phyloP scores from a whole-genome alignment of 2,888 invertebrate genomes.

The Scaptomyza tumidula region DNA sequence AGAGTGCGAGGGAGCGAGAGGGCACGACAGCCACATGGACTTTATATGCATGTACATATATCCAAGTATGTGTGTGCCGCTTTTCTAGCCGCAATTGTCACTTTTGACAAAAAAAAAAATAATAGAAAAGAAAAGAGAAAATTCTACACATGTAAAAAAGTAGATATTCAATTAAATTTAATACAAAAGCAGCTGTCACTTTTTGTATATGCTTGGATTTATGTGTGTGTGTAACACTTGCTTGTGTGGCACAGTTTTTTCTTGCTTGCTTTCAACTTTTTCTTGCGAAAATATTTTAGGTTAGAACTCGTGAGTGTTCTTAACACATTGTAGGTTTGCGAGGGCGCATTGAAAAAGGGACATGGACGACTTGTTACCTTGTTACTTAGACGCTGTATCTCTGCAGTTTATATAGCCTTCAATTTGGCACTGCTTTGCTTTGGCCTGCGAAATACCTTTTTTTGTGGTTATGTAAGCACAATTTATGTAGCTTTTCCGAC shows the following conservation, averaged over 20 bases:
- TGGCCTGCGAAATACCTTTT: conserved; percentile 19
- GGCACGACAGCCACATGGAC: conserved; percentile 67
- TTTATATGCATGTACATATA: conserved; percentile 26
- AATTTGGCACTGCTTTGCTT: conserved; percentile 20
- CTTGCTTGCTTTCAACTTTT: conserved; percentile 32
- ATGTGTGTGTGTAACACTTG: conserved; percentile 29
- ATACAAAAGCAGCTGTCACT: conserved; percentile 42
- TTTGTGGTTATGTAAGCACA: conserved; percentile 68
- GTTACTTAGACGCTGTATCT: conserved; percentile 33
- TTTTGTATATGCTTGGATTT: conserved; percentile 6
- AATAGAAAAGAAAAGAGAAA: conserved; percentile 22
- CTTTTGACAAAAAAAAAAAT: conserved; percentile 33
- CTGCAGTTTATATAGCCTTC: neutral
- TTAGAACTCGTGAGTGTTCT: conserved; percentile 58
- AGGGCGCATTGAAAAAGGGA: conserved; percentile 24
- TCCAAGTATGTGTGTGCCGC: conserved; percentile 29
- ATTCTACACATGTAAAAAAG: conserved; percentile 15
- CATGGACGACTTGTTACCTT: conserved; percentile 45
- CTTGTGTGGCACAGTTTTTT: conserved; percentile 57
- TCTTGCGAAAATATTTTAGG: conserved; percentile 55
- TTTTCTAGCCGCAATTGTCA: conserved; percentile 37
- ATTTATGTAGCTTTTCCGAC: conserved; percentile 15
- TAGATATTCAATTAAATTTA: conserved; percentile 47
- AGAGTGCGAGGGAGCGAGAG: conserved; percentile 53
- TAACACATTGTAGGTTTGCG: conserved; percentile 28